These are phyloP conservation scores for Miichthys miiuy DNA, from an alignment of 2,797 vertebrate species.

Conservation along the genomic window DNA sequence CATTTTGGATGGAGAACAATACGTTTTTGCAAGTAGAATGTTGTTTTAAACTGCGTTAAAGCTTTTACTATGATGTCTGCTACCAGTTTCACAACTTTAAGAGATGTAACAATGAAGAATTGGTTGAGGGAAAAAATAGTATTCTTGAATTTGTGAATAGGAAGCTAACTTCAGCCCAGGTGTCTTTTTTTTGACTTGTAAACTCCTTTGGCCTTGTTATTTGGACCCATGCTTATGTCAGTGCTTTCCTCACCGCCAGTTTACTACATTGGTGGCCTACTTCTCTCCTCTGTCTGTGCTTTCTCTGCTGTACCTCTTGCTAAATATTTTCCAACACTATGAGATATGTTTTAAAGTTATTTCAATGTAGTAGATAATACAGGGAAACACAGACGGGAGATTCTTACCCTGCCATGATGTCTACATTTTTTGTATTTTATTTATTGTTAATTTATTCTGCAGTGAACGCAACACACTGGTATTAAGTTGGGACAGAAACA, in stretches of 20 bases:
- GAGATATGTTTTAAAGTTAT: constrained; percentile 22
- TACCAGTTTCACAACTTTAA: neutral
- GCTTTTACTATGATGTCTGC: neutral
- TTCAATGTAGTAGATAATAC: constrained; percentile 36
- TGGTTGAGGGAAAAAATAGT: neutral
- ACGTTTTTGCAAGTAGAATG: neutral
- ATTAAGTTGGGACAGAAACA: constrained; percentile 1
- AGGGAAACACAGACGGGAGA: constrained; percentile 14
- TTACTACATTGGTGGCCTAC: constrained; percentile 26
- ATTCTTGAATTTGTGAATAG: neutral
- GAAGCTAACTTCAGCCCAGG: constrained; percentile 24
- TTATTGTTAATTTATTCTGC: constrained; percentile 81
- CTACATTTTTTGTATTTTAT: constrained; percentile 64
- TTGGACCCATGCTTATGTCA: constrained; percentile 33
- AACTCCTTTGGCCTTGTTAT: constrained; percentile 41
- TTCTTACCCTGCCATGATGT: constrained; percentile 44
- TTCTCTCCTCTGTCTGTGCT: constrained; percentile 43
- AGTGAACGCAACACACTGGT: constrained; percentile 43
- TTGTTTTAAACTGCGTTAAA: constrained; percentile 5
- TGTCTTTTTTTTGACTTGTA: constrained; percentile 11
- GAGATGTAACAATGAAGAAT: neutral
- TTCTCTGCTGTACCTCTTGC: constrained; percentile 45
- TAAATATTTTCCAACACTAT: constrained; percentile 29
- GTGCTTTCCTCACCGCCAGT: constrained; percentile 28
- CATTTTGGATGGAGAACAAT: neutral